Evolutionary conservation across 2,797 vertebrate genomes (phyloP).

Genomic region (Stomatorhinus walkeri): DNA sequence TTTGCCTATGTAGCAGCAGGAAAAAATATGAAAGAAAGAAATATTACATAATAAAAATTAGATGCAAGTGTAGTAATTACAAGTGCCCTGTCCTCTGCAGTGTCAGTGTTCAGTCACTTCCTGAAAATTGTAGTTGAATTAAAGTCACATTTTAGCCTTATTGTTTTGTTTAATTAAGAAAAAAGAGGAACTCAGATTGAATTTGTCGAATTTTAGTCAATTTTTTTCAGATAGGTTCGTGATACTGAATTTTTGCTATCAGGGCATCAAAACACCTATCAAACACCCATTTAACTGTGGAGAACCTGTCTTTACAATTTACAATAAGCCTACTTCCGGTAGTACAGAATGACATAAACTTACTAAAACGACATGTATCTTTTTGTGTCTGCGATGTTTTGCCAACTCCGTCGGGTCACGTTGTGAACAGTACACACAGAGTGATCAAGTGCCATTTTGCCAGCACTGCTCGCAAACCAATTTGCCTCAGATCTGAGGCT

Average conservation of each 20-base stretch:
- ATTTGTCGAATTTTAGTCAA: neutral
- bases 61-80: neutral
- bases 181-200: neutral
- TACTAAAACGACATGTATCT: neutral
- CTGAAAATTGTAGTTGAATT: neutral
- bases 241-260: neutral
- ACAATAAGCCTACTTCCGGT: neutral
- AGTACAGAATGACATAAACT: neutral
- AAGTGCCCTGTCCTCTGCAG: neutral
- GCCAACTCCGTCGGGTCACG: neutral
- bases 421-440: neutral
- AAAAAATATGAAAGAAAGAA: neutral
- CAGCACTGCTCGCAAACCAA: neutral
- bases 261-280: neutral
- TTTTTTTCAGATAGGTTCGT: neutral
- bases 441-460: neutral
- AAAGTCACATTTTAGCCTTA: neutral
- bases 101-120: neutral
- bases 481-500: neutral
- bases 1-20: neutral
- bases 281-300: neutral
- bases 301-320: neutral
- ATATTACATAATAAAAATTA: neutral
- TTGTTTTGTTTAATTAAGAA: neutral
- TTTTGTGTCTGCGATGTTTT: neutral